These are phyloP conservation scores for Drosophila neotestacea DNA, from an alignment of 2,888 invertebrate genomes.

Conservation along the genomic window DNA sequence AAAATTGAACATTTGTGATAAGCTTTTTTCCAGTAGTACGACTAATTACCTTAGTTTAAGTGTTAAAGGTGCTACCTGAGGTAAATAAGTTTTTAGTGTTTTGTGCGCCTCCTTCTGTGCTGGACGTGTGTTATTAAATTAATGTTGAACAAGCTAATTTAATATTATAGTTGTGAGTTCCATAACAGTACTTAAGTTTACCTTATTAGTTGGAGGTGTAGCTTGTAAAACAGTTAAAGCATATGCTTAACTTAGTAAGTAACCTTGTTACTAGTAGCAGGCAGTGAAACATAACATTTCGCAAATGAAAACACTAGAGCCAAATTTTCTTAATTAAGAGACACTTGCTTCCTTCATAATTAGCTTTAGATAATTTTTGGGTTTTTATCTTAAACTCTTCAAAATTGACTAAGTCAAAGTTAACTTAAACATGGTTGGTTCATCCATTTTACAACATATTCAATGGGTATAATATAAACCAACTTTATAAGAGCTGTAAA, in stretches of 20 bases:
- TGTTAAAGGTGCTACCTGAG: conserved; percentile 11
- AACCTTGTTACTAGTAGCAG: background rate
- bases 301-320: background rate
- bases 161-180: conserved; percentile 12
- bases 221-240: background rate
- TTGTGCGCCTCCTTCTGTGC: background rate
- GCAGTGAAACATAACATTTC: background rate
- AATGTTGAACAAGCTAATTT: background rate
- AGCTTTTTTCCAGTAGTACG: conserved; percentile 18
- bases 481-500: background rate
- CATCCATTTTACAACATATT: background rate
- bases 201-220: background rate
- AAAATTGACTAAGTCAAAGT: background rate
- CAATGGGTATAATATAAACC: background rate
- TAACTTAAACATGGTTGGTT: background rate
- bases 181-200: background rate
- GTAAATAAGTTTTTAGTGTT: conserved; percentile 23
- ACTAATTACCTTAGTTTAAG: conserved; percentile 3
- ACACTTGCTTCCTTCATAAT: no score
- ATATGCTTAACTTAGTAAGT: background rate
- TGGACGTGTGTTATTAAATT: conserved; percentile 15
- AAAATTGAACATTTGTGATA: conserved; percentile 34
- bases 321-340: no score
- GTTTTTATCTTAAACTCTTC: background rate
- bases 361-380: background rate